Evolutionary conservation across 2,797 vertebrate species (phyloP).

Genomic region (Melanotaenia pygmaea): DNA sequence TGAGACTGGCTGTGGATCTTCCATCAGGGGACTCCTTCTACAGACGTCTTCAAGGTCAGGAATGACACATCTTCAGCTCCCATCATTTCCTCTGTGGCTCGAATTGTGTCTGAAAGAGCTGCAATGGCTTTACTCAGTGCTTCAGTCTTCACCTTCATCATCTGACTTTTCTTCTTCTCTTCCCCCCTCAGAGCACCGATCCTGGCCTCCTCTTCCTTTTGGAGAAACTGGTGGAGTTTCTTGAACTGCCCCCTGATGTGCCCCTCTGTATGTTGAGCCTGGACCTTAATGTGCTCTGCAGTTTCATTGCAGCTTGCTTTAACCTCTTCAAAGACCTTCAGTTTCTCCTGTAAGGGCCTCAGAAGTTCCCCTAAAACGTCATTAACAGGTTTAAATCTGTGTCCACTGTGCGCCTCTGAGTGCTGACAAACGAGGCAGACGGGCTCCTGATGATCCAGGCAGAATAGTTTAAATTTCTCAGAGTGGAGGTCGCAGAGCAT

Average conservation of each 20-base stretch:
- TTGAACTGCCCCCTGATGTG: constrained; percentile 41
- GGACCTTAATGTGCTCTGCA: constrained; percentile 24
- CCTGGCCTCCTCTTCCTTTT: constrained; percentile 1
- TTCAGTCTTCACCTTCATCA: neutral
- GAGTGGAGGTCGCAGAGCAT: constrained; percentile 15
- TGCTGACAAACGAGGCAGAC: constrained; percentile 28
- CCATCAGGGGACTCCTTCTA: neutral
- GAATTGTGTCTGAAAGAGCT: neutral
- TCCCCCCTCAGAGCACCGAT: constrained; percentile 15
- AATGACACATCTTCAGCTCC: neutral
- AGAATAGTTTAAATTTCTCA: constrained; percentile 35
- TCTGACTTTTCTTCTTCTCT: neutral
- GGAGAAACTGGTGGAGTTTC: constrained; percentile 14
- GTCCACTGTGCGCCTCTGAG: constrained; percentile 20
- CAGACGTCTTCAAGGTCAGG: neutral
- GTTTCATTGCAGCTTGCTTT: constrained; percentile 11
- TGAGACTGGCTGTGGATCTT: neutral
- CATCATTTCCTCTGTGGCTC: neutral
- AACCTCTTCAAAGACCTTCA: constrained; percentile 15
- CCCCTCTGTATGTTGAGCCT: constrained; percentile 13
- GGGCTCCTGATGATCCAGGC: constrained; percentile 27
- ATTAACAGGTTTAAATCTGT: constrained; percentile 19
- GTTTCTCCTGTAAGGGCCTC: constrained; percentile 17
- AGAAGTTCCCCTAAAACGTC: constrained; percentile 26
- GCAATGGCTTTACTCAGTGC: constrained; percentile 5